Percentiles rank a stretch among this genome's conserved stretches.
These are phyloP conservation scores for Ptychadena robeensis DNA, from an alignment of 2,797 vertebrate species.

Conservation along the genomic window DNA sequence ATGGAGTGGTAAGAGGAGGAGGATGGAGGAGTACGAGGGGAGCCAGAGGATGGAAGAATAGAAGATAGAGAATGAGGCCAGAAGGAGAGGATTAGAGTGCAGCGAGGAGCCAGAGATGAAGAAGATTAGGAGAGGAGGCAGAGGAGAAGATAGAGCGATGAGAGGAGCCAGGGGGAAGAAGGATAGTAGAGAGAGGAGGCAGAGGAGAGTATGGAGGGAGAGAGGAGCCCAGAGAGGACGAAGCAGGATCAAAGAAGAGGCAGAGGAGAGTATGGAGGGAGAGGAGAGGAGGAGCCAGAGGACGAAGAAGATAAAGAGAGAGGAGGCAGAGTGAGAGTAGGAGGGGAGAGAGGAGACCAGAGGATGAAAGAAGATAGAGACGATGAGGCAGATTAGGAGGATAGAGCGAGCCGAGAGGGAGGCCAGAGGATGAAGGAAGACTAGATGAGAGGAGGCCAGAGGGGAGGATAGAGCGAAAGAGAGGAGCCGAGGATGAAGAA, in stretches of 20 bases:
- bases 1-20: conserved; percentile 62
- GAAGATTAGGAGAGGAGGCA: neutral
- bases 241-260: neutral
- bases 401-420: neutral
- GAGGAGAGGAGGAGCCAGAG: too few species aligned
- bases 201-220: neutral
- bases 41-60: too few species aligned
- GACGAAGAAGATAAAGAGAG: too few species aligned
- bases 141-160: neutral
- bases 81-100: conserved; percentile 64
- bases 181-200: neutral
- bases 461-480: too few species aligned
- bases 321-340: too few species aligned
- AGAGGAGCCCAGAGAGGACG: neutral
- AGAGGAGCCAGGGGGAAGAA: neutral
- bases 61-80: conserved; percentile 67
- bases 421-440: neutral
- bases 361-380: too few species aligned
- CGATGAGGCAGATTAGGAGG: too few species aligned
- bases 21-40: too few species aligned
- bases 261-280: too few species aligned
- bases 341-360: neutral
- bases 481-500: neutral
- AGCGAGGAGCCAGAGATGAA: neutral
- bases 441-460: neutral